Percentiles rank a stretch among this genome's conserved stretches.
Conservation (phyloP, 2,888 invertebrate species). For the Nomada hirtipes region DNA sequence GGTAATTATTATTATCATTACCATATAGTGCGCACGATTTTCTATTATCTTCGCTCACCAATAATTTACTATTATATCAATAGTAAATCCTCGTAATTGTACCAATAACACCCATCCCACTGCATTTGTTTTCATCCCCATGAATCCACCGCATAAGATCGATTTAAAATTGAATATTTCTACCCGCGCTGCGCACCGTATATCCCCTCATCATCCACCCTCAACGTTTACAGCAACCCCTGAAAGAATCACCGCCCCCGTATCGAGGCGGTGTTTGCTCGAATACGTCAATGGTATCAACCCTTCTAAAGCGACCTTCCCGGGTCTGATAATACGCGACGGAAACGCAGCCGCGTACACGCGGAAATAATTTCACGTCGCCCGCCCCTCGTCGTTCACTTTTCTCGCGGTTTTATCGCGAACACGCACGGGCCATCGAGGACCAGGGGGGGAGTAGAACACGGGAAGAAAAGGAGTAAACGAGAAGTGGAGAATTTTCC, state of each 20-base stretch:
- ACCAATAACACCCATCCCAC: too few relatives aligned
- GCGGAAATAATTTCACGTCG: slow-evolving; percentile 58
- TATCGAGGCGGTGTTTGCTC: not conserved
- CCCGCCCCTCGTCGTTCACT: not conserved
- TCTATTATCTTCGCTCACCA: too few relatives aligned
- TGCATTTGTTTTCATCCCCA: too few relatives aligned
- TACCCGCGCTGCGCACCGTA: too few relatives aligned
- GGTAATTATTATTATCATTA: too few relatives aligned
- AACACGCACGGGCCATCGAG: slow-evolving; percentile 18
- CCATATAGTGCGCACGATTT: too few relatives aligned
- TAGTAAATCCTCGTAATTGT: too few relatives aligned
- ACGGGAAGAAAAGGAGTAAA: not conserved
- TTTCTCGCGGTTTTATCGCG: slow-evolving; percentile 47
- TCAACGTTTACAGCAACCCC: too few relatives aligned
- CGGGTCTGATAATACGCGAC: slow-evolving; percentile 34
- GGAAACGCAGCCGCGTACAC: slow-evolving; percentile 32
- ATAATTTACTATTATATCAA: too few relatives aligned
- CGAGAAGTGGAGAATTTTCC: slow-evolving; percentile 4
- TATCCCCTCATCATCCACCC: too few relatives aligned
- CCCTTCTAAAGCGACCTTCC: not conserved
- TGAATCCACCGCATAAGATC: too few relatives aligned
- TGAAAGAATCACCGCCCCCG: not conserved
- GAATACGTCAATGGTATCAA: slow-evolving; percentile 14
- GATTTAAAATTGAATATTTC: too few relatives aligned
- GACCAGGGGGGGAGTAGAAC: not conserved